Conservation (phyloP, 2,888 invertebrate species). For the Vannuccia rotundouncinata region DNA sequence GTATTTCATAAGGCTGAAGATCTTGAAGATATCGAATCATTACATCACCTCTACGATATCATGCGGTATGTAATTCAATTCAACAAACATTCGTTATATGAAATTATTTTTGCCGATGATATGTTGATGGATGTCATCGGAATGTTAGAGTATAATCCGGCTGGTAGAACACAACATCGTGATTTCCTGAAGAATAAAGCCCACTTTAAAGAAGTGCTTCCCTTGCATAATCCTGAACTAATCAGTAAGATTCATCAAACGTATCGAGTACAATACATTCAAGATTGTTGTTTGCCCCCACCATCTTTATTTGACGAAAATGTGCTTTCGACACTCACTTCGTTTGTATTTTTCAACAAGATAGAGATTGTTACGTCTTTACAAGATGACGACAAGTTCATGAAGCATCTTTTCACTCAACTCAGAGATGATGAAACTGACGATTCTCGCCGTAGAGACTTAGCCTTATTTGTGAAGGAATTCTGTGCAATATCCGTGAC, state of each 20-base stretch:
- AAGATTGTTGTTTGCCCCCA: constrained; percentile 92
- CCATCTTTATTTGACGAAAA: constrained; percentile 99
- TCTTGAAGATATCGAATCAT: constrained; percentile 76
- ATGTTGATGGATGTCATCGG: constrained; percentile 73
- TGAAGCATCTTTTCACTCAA: constrained; percentile 85
- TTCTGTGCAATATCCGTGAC: constrained; percentile 98
- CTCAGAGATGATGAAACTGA: constrained; percentile 80
- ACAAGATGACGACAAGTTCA: constrained; percentile 92
- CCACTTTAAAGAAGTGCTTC: constrained; percentile 66
- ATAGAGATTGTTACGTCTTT: constrained; percentile 96
- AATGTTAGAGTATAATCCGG: constrained; percentile 92
- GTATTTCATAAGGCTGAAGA: constrained; percentile 84
- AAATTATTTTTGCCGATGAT: constrained; percentile 83
- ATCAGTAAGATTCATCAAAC: constrained; percentile 98
- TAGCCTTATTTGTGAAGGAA: constrained; percentile 93
- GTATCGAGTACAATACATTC: constrained; percentile 95
- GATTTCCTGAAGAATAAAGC: constrained; percentile 88
- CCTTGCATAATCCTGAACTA: constrained; percentile 86
- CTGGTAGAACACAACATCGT: constrained; percentile 76
- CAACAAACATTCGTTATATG: constrained; percentile 91
- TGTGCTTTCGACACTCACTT: constrained; percentile 88
- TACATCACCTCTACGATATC: constrained; percentile 90
- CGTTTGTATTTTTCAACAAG: constrained; percentile 99
- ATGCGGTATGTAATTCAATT: constrained; percentile 96
- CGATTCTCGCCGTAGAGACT: constrained; percentile 77